Evolutionary conservation across 2,888 invertebrate species (phyloP), one percentile per base, ranked within the genome.

Genomic region (Biston betularia): DNA sequence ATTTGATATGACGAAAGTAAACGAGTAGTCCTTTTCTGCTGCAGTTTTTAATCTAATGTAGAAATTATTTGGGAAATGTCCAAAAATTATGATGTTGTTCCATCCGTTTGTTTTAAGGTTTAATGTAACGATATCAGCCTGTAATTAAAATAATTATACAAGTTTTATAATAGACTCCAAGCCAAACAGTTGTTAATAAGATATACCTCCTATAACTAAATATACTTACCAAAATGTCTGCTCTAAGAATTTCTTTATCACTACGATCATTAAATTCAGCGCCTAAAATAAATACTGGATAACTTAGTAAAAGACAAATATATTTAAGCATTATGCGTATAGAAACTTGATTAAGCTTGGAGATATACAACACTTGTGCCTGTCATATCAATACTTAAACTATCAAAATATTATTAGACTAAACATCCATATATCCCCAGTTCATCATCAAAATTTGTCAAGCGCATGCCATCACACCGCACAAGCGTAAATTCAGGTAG

Each of bases 41-140:
- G n/a, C 49, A 12, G 68, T 52, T 63, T 77, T 79, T 15, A 87
- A 67, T 64, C 78, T 78, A 1, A 65, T 63, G 67, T 86, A 90
- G 48, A 89, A 82, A 1, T 60, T 65, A 63, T 89, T 81, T 0
- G 90, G 83, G 35, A 89, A 79, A 64, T 75, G 65, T 33, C 92
- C 92, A 42, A 86, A 78, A 42, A 80, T 79, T 5, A 89, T 65
- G 14, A 91, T 78, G 12, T 86, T 89, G 45, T 79, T 76, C 88
- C 90, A 90, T 15, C 87, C 87, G 64, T 87, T 89, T 3, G 65
- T 68, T 75, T 85, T 86, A 35, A 86, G 78, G 77, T 90, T 87
- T 2, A 61, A 56, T 11, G 61, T 70, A 4, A 89, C 76, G 61
- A 91, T 73, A 35, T 87, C 79, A 6, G 74, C 76, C 91, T 92